These are phyloP conservation scores for Chrysolina haemoptera DNA, from an alignment of 2,888 invertebrate species.

Conservation along the genomic window DNA sequence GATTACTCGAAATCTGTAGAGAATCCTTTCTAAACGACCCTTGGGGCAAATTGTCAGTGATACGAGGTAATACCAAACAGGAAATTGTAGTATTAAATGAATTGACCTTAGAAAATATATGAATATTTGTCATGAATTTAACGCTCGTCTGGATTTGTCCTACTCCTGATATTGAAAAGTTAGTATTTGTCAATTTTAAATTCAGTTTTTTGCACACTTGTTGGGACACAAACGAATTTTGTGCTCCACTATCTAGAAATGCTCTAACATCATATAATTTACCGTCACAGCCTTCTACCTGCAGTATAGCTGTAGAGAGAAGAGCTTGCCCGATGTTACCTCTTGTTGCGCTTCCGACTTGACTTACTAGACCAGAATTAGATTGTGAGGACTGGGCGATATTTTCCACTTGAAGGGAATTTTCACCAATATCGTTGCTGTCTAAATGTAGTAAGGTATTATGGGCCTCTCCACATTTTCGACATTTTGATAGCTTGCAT, in stretches of 20 bases:
- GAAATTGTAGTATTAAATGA: slow-evolving; percentile 29
- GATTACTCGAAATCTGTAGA: slow-evolving; percentile 36
- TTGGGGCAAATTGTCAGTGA: slow-evolving; percentile 37
- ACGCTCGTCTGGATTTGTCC: slow-evolving; percentile 29
- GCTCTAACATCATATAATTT: slow-evolving; percentile 25
- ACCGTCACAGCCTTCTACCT: slow-evolving; percentile 15
- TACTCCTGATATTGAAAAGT: slow-evolving; percentile 37
- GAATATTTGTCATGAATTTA: slow-evolving; percentile 25
- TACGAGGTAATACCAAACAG: slow-evolving; percentile 33
- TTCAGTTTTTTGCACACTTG: slow-evolving; percentile 25
- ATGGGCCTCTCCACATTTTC: slow-evolving; percentile 34
- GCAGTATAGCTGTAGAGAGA: slow-evolving; percentile 20
- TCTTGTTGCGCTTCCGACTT: neutral
- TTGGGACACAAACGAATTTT: slow-evolving; percentile 22
- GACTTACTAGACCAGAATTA: neutral
- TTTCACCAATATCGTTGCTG: neutral
- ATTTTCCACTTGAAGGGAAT: neutral
- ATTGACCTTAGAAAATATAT: slow-evolving; percentile 28
- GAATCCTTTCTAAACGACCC: slow-evolving; percentile 33
- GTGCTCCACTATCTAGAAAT: slow-evolving; percentile 32
- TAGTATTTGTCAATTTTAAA: slow-evolving; percentile 23
- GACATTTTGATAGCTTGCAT: slow-evolving; percentile 32
- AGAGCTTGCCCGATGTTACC: slow-evolving; percentile 14
- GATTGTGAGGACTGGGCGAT: neutral
- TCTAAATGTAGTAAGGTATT: slow-evolving; percentile 36